Evolutionary conservation across 2,888 invertebrate genomes (phyloP).

Genomic region (Drosophila putrida): DNA sequence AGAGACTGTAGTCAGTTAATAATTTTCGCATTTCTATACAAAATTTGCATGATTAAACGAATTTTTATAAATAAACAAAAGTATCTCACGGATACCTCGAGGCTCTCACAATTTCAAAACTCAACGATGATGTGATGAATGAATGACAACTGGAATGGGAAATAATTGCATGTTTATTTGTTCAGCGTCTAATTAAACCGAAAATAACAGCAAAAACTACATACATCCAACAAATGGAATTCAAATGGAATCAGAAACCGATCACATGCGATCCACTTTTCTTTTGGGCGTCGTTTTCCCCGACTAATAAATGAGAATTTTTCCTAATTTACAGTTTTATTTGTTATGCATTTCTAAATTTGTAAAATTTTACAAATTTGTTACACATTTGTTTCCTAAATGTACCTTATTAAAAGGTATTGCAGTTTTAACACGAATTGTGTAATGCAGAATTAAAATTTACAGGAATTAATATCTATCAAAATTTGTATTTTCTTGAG

Average conservation of each 20-base stretch:
- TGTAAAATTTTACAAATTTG: conserved; percentile 4
- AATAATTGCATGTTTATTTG: conserved; percentile 20
- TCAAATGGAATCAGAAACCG: conserved; percentile 19
- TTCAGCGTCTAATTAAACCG: conserved; percentile 37
- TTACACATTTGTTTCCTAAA: background rate
- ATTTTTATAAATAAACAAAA: conserved; percentile 67
- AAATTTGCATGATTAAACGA: conserved; percentile 59
- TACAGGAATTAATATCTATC: no score
- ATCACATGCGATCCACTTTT: conserved; percentile 10
- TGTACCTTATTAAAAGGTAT: no score
- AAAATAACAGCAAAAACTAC: conserved; percentile 24
- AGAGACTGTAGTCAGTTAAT: conserved; percentile 42
- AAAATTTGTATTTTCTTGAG: no score
- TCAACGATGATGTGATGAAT: conserved; percentile 64
- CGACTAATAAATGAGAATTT: background rate
- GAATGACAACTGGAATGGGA: conserved; percentile 75
- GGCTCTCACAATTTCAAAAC: conserved; percentile 7
- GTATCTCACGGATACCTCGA: conserved; percentile 63
- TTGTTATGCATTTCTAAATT: background rate
- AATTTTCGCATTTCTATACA: conserved; percentile 28
- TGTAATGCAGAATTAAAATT: no score
- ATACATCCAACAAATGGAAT: background rate
- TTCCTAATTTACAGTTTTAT: conserved; percentile 2
- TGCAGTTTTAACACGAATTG: no score
- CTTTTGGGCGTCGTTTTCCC: background rate